Evolutionary conservation across 2,888 invertebrate species (phyloP), one percentile per base, ranked within the genome.

Genomic region (Seira sanloemensis): DNA sequence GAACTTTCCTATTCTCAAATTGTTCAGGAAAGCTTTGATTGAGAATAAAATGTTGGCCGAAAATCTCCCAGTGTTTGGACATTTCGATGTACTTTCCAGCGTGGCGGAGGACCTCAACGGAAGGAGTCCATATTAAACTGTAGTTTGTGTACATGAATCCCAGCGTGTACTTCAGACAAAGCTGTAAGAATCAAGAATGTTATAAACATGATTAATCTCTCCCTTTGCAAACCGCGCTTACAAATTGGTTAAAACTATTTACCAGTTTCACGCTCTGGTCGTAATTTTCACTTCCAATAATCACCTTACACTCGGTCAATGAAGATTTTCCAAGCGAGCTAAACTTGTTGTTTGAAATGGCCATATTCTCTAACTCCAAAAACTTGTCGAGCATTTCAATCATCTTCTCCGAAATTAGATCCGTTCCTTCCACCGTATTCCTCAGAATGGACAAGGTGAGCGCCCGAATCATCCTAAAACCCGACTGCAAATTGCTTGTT

Each of bases 101-200:
- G 7, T 84, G 72, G 0, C 78, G 69, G 54, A 88, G 74, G 19
- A 74, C 85, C 69, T 88, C 85, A 9, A 84, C 74, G 65, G 85
- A 86, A 1, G 84, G 71, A n/a, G 50, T 67, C 88, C 88, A 88
- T 5, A 85, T 78, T 62, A 86, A 73, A 24, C 77, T 84, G 21
- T 71, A 86, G 68, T 88, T 88, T 19, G 86, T 84, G 71, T 85
- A 88, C 77, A 88, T 67, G n/a, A 86, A 27, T 0, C 88, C 88
- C 18, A 88, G 71, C 0, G 82, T 74, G 18, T 86, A 88, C 25
- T 84, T 88, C 7, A 88, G n/a, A 18, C 80, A 79, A 7, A 88
- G 26, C 87, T 87, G 54, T n/a, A n/a, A n/a, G n/a, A n/a, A n/a
- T n/a, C n/a, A n/a, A n/a, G n/a, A n/a, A n/a, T n/a, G n/a, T n/a